phyloP scores from a whole-genome alignment of 53 echinoderm and acorn worm species.

The Holothuria leucospilota region DNA sequence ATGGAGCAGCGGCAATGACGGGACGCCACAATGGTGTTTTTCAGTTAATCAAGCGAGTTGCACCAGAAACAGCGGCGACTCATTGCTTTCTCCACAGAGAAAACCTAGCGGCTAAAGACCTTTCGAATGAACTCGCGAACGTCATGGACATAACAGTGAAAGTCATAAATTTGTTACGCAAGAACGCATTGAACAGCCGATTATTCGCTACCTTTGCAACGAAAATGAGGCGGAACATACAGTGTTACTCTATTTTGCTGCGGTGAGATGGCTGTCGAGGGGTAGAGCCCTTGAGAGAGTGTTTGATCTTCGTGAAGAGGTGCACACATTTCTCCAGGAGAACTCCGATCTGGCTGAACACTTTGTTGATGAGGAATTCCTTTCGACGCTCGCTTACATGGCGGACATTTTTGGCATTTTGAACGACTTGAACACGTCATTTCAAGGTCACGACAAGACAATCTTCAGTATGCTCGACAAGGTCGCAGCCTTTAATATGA shows the following conservation, averaged over 20 bases:
- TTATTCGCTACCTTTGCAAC: conserved; percentile 27
- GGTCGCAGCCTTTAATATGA: conserved; percentile 25
- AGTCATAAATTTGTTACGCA: conserved; percentile 11
- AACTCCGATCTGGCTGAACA: conserved; percentile 29
- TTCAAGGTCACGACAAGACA: conserved; percentile 37
- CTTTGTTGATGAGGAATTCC: conserved; percentile 3
- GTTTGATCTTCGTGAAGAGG: conserved; percentile 34
- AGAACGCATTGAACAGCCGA: conserved; percentile 20
- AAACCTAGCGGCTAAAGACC: conserved; percentile 31
- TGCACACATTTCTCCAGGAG: conserved; percentile 15
- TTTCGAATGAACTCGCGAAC: background rate
- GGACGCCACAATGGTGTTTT: conserved; percentile 23
- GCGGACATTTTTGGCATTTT: conserved; percentile 34
- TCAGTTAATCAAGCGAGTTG: conserved; percentile 25
- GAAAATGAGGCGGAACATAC: conserved; percentile 38
- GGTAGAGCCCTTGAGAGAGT: conserved; percentile 19
- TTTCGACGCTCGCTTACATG: conserved; percentile 42
- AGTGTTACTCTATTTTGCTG: conserved; percentile 37
- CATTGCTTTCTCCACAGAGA: conserved; percentile 39
- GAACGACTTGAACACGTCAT: conserved; percentile 33
- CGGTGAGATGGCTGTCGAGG: conserved; percentile 42
- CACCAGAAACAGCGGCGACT: conserved; percentile 29
- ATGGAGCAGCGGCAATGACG: conserved; percentile 42
- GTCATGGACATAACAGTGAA: conserved; percentile 53
- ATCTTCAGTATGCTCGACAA: conserved; percentile 42